Base-by-base conservation (phyloP, 2,888 invertebrate species). In the Eupeodes latifasciatus region DNA sequence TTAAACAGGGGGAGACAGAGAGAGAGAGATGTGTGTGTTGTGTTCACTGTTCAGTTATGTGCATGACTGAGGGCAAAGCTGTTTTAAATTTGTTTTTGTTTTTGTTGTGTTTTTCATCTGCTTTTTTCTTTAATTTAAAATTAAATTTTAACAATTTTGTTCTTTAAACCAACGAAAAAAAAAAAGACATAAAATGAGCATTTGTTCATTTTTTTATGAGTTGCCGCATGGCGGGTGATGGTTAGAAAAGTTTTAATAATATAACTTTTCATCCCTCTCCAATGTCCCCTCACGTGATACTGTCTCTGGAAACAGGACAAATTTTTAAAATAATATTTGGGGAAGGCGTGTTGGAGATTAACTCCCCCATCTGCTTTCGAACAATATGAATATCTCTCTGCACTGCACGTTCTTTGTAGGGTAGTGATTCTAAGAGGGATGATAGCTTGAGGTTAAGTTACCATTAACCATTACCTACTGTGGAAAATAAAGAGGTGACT, bases 21-120 rank as follows among this genome's bases (percentile, higher is more conserved):
- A 19, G 19, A 19, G 19, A 19, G 16, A n/a, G 14, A 47, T 66
- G 47, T 69, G 51, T 19, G 51, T 67, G 19, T 19, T 19, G 19
- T 19, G 19, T 19, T 19, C 19, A 6, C 36, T 36, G 47, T 27
- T 66, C 27, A 66, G 67, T 67, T 19, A 19, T 67, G 67, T 67
- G 67, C 51, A 67, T 51, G 51, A 36, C 67, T 51, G 16, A 62
- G 62, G 16, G 62, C 40, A 62, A 40, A 64, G 62, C 4, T 19
- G 44, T 64, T 64, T 64, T 64, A 64, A 64, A 64, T 62, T 62
- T 62, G 34, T 59, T 34, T 34, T 34, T 57, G 6, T 34, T 57
- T 19, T 19, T 19, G 19, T 19, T 19, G 19, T 19, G 19, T 57
- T 57, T 11, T 19, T 55, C 51, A 0, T 19, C 10, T 27, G 12